These are phyloP conservation scores for Gastrophysa polygoni DNA, from an alignment of 2,888 invertebrate species.

Conservation along the genomic window DNA sequence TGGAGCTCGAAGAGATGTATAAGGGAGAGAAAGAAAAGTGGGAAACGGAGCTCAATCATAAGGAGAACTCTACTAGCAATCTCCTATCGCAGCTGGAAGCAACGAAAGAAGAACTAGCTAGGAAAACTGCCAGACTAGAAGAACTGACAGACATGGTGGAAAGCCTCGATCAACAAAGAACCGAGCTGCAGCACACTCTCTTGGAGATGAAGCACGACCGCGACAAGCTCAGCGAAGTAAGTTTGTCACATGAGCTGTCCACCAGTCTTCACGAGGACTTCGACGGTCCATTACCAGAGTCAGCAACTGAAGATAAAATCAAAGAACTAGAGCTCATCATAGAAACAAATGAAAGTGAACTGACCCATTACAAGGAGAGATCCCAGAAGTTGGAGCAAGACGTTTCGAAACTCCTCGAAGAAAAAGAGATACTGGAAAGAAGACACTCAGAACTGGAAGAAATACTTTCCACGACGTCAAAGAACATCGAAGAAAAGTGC, in stretches of 20 bases:
- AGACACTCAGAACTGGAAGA: conserved; percentile 67
- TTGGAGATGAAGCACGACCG: conserved; percentile 40
- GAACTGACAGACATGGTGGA: conserved; percentile 48
- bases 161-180: conserved; percentile 53
- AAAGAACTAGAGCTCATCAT: conserved; percentile 77
- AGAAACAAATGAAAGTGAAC: conserved; percentile 73
- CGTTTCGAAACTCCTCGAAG: conserved; percentile 66
- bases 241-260: conserved; percentile 48
- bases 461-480: conserved; percentile 65
- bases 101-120: conserved; percentile 30
- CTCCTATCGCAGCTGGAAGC: conserved; percentile 43
- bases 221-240: conserved; percentile 50
- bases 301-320: conserved; percentile 67
- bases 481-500: conserved; percentile 62
- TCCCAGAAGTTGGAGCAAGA: conserved; percentile 71
- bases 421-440: conserved; percentile 65
- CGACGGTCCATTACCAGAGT: conserved; percentile 33
- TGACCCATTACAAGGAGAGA: conserved; percentile 67
- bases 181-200: conserved; percentile 49
- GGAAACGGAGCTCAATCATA: conserved; percentile 48
- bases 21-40: conserved; percentile 49
- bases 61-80: conserved; percentile 37
- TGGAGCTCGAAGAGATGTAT: conserved; percentile 66
- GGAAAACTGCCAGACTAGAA: conserved; percentile 28
- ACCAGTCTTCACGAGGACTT: conserved; percentile 42